Conservation (phyloP, 2,888 invertebrate species). For the Heliconius hortense region DNA sequence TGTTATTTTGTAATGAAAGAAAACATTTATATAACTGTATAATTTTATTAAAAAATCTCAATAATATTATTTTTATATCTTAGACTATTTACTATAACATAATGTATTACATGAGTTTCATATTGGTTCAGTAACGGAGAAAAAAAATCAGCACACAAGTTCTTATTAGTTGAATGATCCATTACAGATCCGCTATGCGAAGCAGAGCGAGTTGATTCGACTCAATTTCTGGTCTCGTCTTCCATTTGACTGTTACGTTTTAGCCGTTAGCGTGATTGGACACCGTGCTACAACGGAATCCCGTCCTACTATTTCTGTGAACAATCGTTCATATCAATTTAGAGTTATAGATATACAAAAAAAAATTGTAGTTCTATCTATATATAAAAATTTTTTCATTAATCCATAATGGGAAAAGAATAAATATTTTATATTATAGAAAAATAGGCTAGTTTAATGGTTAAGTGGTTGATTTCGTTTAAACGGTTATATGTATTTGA, state of each 20-base stretch:
- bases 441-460: no score
- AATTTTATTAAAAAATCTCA: background rate
- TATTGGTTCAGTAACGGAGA: conserved; percentile 40
- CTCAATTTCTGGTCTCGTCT: conserved; percentile 47
- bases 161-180: conserved; percentile 43
- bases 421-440: no score
- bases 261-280: conserved; percentile 45
- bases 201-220: conserved; percentile 46
- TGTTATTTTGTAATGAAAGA: background rate
- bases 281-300: conserved; percentile 41
- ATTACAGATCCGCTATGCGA: conserved; percentile 50
- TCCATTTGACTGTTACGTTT: conserved; percentile 42
- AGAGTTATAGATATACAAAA: background rate
- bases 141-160: conserved; percentile 43
- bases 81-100: background rate
- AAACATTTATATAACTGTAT: background rate
- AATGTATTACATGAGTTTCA: conserved; percentile 32
- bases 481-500: background rate
- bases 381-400: no score
- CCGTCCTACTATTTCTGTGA: conserved; percentile 15
- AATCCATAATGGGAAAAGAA: no score
- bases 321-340: conserved; percentile 25
- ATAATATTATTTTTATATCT: background rate
- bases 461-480: no score
- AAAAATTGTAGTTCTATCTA: no score